phyloP scores from a whole-genome alignment of 2,888 invertebrate species.

The Limnephilus auricula region DNA sequence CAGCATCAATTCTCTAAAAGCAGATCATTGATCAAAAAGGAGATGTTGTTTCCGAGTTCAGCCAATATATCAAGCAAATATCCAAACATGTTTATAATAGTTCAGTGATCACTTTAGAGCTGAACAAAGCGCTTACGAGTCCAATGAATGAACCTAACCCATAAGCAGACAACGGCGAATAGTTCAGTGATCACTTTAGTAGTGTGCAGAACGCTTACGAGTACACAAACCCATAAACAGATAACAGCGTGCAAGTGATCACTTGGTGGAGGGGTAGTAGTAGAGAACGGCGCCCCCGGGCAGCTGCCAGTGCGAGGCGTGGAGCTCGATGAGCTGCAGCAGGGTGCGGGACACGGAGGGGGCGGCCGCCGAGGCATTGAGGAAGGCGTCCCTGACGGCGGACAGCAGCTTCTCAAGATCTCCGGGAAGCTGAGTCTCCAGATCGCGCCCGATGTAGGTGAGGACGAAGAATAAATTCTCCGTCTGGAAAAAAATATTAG shows the following conservation, averaged over 20 bases:
- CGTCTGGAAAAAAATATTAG: slow-evolving; percentile 77
- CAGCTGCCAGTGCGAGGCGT: slow-evolving; percentile 94
- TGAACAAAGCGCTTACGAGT: neutral
- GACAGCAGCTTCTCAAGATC: slow-evolving; percentile 88
- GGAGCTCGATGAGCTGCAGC: slow-evolving; percentile 92
- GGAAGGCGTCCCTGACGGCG: slow-evolving; percentile 90
- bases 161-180: neutral
- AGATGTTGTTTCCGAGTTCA: too few species aligned
- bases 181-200: neutral
- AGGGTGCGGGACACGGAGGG: slow-evolving; percentile 89
- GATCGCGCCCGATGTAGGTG: slow-evolving; percentile 91
- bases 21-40: too few species aligned
- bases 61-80: too few species aligned
- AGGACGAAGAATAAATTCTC: slow-evolving; percentile 93
- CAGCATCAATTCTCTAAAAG: too few species aligned
- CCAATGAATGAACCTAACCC: neutral
- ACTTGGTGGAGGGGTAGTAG: slow-evolving; percentile 86
- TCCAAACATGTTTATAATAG: neutral
- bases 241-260: slow-evolving; percentile 63
- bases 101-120: neutral
- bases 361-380: slow-evolving; percentile 84
- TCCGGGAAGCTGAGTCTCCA: slow-evolving; percentile 88
- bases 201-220: neutral
- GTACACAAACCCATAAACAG: neutral
- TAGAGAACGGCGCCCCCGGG: slow-evolving; percentile 93